Evolutionary conservation across 2,797 vertebrate species (phyloP).

Genomic region (Crocodylus rhombifer): DNA sequence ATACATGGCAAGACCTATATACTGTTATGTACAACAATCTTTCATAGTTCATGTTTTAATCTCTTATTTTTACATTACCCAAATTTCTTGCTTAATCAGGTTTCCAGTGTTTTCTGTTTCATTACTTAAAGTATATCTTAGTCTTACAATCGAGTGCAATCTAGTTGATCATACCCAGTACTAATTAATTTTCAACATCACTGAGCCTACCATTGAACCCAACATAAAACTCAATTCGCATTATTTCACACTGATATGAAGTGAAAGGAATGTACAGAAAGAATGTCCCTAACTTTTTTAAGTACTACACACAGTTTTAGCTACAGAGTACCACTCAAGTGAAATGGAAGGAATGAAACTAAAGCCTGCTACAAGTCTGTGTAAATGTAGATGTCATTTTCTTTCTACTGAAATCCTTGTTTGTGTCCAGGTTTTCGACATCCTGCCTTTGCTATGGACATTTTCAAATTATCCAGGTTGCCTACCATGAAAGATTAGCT

Average conservation of each 20-base stretch:
- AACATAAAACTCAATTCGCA: neutral
- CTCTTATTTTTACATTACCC: neutral
- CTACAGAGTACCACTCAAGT: neutral
- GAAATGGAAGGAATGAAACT: neutral
- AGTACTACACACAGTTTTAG: neutral
- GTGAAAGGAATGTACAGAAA: neutral
- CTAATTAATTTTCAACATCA: neutral
- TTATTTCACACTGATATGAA: conserved; percentile 2
- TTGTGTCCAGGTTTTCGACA: neutral
- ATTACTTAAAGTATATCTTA: neutral
- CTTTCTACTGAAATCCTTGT: neutral
- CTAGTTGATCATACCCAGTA: neutral
- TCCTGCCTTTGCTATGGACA: neutral
- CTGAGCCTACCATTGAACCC: neutral
- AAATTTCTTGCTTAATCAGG: neutral
- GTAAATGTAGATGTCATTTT: neutral
- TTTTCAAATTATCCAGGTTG: conserved; percentile 18
- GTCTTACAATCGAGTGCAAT: neutral
- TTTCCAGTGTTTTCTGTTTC: neutral
- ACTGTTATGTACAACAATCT: neutral
- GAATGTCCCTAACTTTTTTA: neutral
- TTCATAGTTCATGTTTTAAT: neutral
- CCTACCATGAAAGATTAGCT: conserved; percentile 13
- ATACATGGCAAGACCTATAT: neutral
- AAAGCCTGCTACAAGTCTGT: neutral